Base-by-base conservation (phyloP, 2,888 invertebrate species). In the Cephus sareptanus region DNA sequence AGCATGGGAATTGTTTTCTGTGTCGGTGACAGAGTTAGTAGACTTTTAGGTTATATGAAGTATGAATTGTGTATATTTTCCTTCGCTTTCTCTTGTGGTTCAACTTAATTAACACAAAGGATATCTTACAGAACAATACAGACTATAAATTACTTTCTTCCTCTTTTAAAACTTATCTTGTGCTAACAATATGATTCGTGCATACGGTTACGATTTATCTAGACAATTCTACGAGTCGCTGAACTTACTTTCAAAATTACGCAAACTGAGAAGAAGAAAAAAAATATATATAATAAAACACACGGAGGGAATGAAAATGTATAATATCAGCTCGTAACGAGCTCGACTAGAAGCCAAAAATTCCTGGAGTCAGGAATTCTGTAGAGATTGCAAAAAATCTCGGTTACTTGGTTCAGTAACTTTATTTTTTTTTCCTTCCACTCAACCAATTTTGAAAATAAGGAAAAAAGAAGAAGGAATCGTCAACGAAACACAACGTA, bases 11-110 rank as follows among this genome's bases (percentile, higher is more conserved):
- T 15, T 40, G 40, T 40, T 40, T 40, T 56, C 23, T 23, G 56
- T 56, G 56, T 56, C 56, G 56, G 15, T 56, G 56, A 56, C 56
- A 71, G 31, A 71, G 71, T 71, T 31, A 71, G 71, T 71, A 71
- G 71, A 71, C 71, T 34, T 71, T 31, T n/a, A 4, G 31, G 31
- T 71, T 71, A 31, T 11, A 13, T 3, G 71, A 71, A 71, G 71
- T 31, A 31, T 34, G 71, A 71, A 71, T 1, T 71, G 71, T 71
- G 33, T 71, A 56, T 56, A 23, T 56, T 56, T 23, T 56, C 15
- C 56, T 56, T 15, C 23, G 56, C 56, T 23, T 23, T 56, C 56
- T 56, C 56, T 40, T 15, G 56, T 9, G 23, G 23, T 56, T 56
- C 23, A 56, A 56, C 56, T 56, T 56, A 56, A 56, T 56, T 56